Evolutionary conservation across 2,113 vertebrate species (phyloP).

Genomic region (Raja brachyura): DNA sequence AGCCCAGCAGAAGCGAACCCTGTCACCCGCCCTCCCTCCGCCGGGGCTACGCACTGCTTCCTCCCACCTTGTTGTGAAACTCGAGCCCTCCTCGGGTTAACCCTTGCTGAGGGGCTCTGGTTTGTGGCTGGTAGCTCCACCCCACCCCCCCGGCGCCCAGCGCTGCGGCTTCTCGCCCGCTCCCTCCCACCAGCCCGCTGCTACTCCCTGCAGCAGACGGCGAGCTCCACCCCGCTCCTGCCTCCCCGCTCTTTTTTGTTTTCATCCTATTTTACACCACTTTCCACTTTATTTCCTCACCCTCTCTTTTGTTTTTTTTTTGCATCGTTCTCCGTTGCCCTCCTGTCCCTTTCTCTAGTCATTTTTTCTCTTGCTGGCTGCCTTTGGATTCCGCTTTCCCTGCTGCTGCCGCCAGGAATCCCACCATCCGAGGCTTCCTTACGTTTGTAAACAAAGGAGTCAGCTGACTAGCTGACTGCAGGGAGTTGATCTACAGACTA

Average conservation of each 20-base stretch:
- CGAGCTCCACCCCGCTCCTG: neutral
- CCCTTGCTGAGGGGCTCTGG: neutral
- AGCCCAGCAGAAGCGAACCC: neutral
- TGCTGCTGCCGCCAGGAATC: neutral
- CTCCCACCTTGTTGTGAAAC: conserved; percentile 86
- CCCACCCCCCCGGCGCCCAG: neutral
- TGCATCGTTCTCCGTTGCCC: neutral
- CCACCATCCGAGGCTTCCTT: neutral
- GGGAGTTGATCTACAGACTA: neutral
- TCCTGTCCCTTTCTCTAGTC: neutral
- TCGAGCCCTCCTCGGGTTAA: conserved; percentile 49
- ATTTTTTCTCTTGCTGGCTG: neutral
- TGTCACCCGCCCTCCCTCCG: neutral
- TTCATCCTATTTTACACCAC: neutral
- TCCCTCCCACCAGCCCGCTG: neutral
- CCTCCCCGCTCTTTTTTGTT: neutral
- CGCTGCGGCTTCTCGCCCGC: no score
- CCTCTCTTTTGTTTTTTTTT: no score
- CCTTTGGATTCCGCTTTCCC: neutral
- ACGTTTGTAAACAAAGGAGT: conserved; percentile 37
- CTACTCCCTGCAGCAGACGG: neutral
- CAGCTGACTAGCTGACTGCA: conserved; percentile 14
- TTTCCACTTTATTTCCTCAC: neutral
- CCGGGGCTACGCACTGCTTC: neutral
- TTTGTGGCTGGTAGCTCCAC: conserved; percentile 1